Base-by-base conservation (phyloP, 2,797 vertebrate species). In the Anguilla megastoma region DNA sequence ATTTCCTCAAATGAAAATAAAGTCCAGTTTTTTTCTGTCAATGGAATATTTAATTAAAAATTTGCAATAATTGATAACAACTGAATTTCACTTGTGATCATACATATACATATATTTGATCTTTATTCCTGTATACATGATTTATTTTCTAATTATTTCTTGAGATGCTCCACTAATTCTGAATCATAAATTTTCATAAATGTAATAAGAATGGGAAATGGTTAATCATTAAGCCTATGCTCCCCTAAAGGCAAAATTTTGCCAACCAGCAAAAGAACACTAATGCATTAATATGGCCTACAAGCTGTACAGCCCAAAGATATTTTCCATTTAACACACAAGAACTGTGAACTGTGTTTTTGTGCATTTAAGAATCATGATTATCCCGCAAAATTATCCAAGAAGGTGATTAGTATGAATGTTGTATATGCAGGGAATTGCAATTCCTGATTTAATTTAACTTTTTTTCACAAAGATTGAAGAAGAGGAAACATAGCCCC, bases 81-180 rank as follows among this genome's bases (percentile, higher is more conserved):
- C 33, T 8, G 24, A 69, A 88, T 88, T 76, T 41, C 60, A 86
- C 79, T 71, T 27, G 45, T 79, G 60, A 27, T 84, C n/a, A 36
- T 45, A 69, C 74, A 54, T 86, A 18, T n/a, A 27, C 8, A 50
- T 80, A 24, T 41, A 33, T 89, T 85, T 86, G 41, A 84, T 24
- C 87, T 88, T 85, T 27, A 48, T 71, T 52, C 0, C 48, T 18
- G 85, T 69, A 80, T 85, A 86, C 84, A 87, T 56, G 76, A 45
- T 63, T 88, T 86, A 27, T 87, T 89, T 87, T 85, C 87, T 87
- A 88, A 88, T 89, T 56, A 88, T 85, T 86, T 89, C 60, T 86
- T 10, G 58, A 71, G 71, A 85, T 88, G 86, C 82, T 89, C 83
- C 56, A 36, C 85, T 87, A 63, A 56, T 66, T 84, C 63, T 76